Conservation (phyloP, 2,888 invertebrate genomes). For the Heliconius erato region DNA sequence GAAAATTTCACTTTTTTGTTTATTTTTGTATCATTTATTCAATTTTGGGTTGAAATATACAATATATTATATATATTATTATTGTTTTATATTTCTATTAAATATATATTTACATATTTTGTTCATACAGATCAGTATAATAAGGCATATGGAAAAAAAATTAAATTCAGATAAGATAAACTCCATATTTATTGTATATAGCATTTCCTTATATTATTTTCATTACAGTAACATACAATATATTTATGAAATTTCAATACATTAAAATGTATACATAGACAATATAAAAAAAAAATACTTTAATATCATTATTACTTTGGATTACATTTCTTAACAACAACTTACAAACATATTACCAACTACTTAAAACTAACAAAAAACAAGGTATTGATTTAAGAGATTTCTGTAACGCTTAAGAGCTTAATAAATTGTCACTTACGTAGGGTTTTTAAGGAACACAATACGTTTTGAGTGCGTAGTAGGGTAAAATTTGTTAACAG, state of each 20-base stretch:
- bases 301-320: slow-evolving; percentile 18
- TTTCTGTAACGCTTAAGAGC: slow-evolving; percentile 41
- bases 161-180: too few species aligned
- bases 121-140: too few species aligned
- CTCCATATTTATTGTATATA: neutral
- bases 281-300: neutral
- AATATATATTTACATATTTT: too few species aligned
- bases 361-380: slow-evolving; percentile 22
- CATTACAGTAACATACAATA: neutral
- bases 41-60: neutral
- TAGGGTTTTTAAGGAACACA: slow-evolving; percentile 56
- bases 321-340: slow-evolving; percentile 3
- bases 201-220: neutral
- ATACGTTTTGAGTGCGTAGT: slow-evolving; percentile 56
- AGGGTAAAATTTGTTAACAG: slow-evolving; percentile 60
- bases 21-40: slow-evolving; percentile 10
- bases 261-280: neutral
- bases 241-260: too few species aligned
- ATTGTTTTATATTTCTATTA: too few species aligned
- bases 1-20: slow-evolving; percentile 5
- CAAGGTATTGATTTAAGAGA: slow-evolving; percentile 39
- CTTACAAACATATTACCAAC: slow-evolving; percentile 22
- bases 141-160: too few species aligned
- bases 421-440: slow-evolving; percentile 51
- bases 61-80: too few species aligned